Conservation (phyloP, 2,888 invertebrate genomes). For the Scelioninae gen. 1 region DNA sequence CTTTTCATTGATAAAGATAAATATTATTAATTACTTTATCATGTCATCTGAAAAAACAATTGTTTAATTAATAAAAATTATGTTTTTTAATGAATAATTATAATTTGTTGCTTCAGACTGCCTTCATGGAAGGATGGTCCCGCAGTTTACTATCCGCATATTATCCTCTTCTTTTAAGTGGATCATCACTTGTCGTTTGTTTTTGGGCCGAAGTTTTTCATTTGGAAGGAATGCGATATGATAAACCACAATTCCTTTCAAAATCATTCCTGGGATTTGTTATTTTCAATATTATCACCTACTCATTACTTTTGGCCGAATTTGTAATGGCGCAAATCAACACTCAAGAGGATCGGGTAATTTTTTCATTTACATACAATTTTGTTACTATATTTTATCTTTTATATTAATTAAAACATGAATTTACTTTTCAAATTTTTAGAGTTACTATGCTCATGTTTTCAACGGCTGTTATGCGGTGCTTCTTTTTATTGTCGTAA, state of each 20-base stretch:
- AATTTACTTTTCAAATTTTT: constrained; percentile 75
- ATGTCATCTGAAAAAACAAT: no score
- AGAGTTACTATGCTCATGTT: constrained; percentile 92
- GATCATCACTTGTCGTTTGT: constrained; percentile 95
- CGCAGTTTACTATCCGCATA: constrained; percentile 94
- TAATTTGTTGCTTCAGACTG: constrained; percentile 87
- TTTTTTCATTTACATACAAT: neutral
- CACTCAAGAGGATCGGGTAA: constrained; percentile 79
- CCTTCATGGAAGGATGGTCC: constrained; percentile 93
- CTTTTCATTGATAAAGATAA: no score
- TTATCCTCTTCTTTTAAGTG: constrained; percentile 94
- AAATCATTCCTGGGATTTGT: constrained; percentile 96
- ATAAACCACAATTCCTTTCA: constrained; percentile 94
- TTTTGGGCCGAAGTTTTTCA: constrained; percentile 98
- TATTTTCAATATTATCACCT: constrained; percentile 94
- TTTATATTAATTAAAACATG: no score
- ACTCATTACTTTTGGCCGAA: constrained; percentile 92
- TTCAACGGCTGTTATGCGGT: constrained; percentile 97
- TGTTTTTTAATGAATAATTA: no score
- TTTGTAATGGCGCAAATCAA: constrained; percentile 86
- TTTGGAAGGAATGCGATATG: constrained; percentile 93
- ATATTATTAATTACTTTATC: no score
- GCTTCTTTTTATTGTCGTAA: constrained; percentile 94
- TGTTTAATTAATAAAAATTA: no score
- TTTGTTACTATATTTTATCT: neutral